These are phyloP conservation scores for Laupala kohalensis DNA, from an alignment of 1,140 invertebrate genomes.

Conservation along the genomic window DNA sequence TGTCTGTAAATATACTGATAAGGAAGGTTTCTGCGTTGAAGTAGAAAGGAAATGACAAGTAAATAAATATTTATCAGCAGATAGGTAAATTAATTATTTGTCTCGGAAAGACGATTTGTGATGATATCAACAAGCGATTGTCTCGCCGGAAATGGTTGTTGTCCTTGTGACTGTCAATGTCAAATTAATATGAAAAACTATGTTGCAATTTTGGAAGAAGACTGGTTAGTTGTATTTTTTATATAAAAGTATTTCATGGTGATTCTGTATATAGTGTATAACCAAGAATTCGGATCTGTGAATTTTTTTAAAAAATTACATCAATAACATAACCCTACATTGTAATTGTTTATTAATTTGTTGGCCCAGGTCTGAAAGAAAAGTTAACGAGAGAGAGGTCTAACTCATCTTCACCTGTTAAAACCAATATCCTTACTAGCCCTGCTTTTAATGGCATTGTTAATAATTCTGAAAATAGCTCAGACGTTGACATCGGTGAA, in stretches of 20 bases:
- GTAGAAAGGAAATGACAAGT: not conserved
- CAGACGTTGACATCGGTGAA: not conserved
- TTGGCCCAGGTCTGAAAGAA: not conserved
- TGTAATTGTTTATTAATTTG: too few relatives aligned
- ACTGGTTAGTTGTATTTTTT: too few relatives aligned
- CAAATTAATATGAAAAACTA: conserved; percentile 21
- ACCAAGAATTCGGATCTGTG: too few relatives aligned
- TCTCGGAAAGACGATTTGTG: not conserved
- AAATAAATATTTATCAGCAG: not conserved
- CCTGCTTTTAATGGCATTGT: not conserved
- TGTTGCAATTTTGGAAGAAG: conserved; percentile 36
- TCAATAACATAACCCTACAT: too few relatives aligned
- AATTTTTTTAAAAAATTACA: too few relatives aligned
- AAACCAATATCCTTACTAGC: not conserved
- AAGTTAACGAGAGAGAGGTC: not conserved
- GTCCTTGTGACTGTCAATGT: conserved; percentile 10
- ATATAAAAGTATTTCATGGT: too few relatives aligned
- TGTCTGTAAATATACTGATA: not conserved
- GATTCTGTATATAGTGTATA: too few relatives aligned
- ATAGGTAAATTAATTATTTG: not conserved
- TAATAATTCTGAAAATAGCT: not conserved
- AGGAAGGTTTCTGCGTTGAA: not conserved
- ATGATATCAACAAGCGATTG: not conserved
- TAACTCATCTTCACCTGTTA: not conserved
- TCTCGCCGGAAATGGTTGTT: not conserved